phyloP scores from a whole-genome alignment of 1,140 invertebrate species.

The Papilio xuthus region DNA sequence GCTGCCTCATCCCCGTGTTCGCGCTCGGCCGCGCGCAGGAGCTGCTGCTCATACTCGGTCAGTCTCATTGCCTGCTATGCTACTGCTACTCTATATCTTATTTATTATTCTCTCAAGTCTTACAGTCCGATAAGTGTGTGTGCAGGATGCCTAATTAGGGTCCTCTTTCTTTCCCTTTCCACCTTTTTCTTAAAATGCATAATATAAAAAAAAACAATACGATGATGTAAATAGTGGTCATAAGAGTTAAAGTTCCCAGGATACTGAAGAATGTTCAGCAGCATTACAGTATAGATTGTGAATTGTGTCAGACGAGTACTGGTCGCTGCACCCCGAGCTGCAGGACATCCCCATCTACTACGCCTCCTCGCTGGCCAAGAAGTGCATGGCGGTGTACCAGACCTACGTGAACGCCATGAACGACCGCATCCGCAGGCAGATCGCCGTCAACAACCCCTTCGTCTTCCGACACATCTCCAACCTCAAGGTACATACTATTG shows the following conservation, averaged over 20 bases:
- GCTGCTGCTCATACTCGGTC: conserved; percentile 94
- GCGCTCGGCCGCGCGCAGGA: conserved; percentile 99
- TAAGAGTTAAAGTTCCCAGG: too few relatives aligned
- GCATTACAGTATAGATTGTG: conserved; percentile 41
- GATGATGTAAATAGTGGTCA: too few relatives aligned
- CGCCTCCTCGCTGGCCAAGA: conserved; percentile 99
- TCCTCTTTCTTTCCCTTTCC: too few relatives aligned
- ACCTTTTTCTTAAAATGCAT: too few relatives aligned
- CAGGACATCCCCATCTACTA: conserved; percentile 99
- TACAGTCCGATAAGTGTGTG: too few relatives aligned
- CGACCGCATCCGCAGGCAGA: conserved; percentile 96
- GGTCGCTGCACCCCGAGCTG: conserved; percentile 98
- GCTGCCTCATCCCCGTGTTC: conserved; percentile 99
- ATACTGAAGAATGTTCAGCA: too few relatives aligned
- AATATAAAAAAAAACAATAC: too few relatives aligned
- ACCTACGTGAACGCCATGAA: conserved; percentile 99
- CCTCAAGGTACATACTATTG: conserved; percentile 87
- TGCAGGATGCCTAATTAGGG: too few relatives aligned
- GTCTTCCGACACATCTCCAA: conserved; percentile 99
- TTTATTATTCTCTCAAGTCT: not conserved
- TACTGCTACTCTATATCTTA: too few relatives aligned
- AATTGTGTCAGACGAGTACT: conserved; percentile 93
- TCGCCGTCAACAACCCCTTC: conserved; percentile 99
- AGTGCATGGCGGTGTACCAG: conserved; percentile 99
- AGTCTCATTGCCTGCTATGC: too few relatives aligned